Percentiles rank a stretch among this genome's conserved stretches.
Conservation (phyloP, 2,888 invertebrate species). For the Cremastinae sp. region DNA sequence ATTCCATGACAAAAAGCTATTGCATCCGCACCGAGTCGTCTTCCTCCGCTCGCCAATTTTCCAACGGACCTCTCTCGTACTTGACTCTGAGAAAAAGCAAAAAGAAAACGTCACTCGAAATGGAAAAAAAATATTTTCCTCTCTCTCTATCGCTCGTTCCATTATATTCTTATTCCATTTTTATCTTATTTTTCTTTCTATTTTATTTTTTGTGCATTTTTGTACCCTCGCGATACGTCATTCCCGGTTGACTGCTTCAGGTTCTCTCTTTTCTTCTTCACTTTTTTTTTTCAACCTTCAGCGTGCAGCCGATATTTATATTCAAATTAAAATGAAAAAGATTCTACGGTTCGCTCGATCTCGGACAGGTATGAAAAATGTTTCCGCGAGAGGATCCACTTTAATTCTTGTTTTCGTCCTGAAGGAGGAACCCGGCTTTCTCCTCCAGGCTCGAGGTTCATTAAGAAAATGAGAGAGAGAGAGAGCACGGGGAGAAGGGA, state of each 20-base stretch:
- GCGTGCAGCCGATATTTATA: slow-evolving; percentile 27
- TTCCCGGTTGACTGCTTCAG: background rate
- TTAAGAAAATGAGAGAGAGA: too few species aligned
- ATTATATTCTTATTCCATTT: too few species aligned
- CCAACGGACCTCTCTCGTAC: slow-evolving; percentile 14
- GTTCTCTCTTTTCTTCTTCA: background rate
- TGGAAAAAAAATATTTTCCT: slow-evolving; percentile 1
- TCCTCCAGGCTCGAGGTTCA: too few species aligned
- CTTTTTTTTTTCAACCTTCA: background rate
- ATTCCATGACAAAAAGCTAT: background rate
- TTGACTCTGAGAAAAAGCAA: too few species aligned
- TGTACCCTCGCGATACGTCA: slow-evolving; percentile 1
- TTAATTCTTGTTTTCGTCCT: slow-evolving; percentile 56
- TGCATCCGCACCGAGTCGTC: too few species aligned
- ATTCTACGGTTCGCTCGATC: background rate
- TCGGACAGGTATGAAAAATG: slow-evolving; percentile 46
- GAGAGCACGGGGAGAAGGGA: too few species aligned
- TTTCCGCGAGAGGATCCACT: slow-evolving; percentile 22
- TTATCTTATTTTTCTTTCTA: too few species aligned
- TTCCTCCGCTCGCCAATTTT: slow-evolving; percentile 14
- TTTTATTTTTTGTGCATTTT: background rate
- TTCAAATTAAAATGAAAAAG: slow-evolving; percentile 12
- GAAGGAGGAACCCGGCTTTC: too few species aligned
- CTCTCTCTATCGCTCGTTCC: too few species aligned
- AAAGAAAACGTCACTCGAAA: slow-evolving; percentile 40